These are phyloP conservation scores for Dicyrtoma fusca DNA, from an alignment of 2,888 invertebrate species.

Conservation along the genomic window DNA sequence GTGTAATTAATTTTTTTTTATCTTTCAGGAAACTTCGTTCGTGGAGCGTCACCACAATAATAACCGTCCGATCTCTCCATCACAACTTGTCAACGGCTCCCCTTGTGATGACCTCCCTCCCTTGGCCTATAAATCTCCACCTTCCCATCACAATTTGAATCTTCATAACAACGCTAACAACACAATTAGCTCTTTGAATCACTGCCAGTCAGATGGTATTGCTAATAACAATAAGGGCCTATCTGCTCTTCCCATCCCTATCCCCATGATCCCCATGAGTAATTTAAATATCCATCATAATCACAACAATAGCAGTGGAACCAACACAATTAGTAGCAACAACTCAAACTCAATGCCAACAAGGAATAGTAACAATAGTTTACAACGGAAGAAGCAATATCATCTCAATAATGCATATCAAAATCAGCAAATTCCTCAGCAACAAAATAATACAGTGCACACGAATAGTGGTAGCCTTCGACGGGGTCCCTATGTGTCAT, in stretches of 20 bases:
- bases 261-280: too few relatives aligned
- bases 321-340: neutral
- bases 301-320: too few relatives aligned
- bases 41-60: conserved; percentile 67
- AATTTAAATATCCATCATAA: too few relatives aligned
- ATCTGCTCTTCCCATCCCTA: too few relatives aligned
- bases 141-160: neutral
- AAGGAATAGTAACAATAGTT: conserved; percentile 49
- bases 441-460: too few relatives aligned
- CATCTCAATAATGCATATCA: conserved; percentile 5
- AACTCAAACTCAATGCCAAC: neutral
- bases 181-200: too few relatives aligned
- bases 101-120: conserved; percentile 49
- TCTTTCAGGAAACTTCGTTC: conserved; percentile 69
- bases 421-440: too few relatives aligned
- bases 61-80: conserved; percentile 61
- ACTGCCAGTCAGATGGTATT: too few relatives aligned
- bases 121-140: conserved; percentile 35
- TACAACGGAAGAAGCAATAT: conserved; percentile 52
- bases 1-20: too few relatives aligned
- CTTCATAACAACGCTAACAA: neutral
- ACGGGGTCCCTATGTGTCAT: conserved; percentile 54
- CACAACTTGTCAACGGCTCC: conserved; percentile 48
- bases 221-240: too few relatives aligned
- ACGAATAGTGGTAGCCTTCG: conserved; percentile 48